Evolutionary conservation across 1,140 invertebrate genomes (phyloP).

Genomic region (Drosophila funebris): DNA sequence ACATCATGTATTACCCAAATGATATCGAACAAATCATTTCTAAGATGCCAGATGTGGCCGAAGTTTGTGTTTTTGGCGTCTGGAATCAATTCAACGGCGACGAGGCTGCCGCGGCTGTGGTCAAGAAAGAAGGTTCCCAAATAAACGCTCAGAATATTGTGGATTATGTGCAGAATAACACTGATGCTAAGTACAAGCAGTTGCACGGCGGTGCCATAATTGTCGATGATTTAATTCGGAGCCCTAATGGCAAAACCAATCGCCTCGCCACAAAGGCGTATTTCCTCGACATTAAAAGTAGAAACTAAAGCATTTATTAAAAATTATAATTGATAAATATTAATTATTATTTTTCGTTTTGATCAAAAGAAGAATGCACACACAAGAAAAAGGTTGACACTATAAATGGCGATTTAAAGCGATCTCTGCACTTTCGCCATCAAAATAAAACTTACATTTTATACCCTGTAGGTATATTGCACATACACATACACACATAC

Average conservation of each 20-base stretch:
- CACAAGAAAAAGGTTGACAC: too few species aligned
- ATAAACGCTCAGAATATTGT: conserved; percentile 62
- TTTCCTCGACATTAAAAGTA: conserved; percentile 39
- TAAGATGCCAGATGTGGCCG: conserved; percentile 55
- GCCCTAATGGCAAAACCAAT: conserved; percentile 67
- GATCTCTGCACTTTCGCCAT: too few species aligned
- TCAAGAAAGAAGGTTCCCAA: conserved; percentile 37
- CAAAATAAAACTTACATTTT: too few species aligned
- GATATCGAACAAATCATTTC: conserved; percentile 63
- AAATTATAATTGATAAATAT: not conserved
- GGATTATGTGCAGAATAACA: conserved; percentile 46
- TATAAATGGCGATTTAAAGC: too few species aligned
- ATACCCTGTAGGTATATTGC: too few species aligned
- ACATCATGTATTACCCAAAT: conserved; percentile 74
- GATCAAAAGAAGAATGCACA: too few species aligned
- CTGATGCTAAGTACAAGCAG: conserved; percentile 64
- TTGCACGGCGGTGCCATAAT: conserved; percentile 83
- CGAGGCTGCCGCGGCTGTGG: conserved; percentile 63
- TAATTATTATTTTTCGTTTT: not conserved
- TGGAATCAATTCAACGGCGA: conserved; percentile 58
- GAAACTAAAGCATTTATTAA: not conserved
- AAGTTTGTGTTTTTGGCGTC: conserved; percentile 71
- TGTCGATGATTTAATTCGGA: conserved; percentile 79
- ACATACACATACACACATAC: too few species aligned
- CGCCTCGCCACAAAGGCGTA: conserved; percentile 53